Evolutionary conservation across 2,113 vertebrate species (phyloP).

Genomic region (Zeus faber): DNA sequence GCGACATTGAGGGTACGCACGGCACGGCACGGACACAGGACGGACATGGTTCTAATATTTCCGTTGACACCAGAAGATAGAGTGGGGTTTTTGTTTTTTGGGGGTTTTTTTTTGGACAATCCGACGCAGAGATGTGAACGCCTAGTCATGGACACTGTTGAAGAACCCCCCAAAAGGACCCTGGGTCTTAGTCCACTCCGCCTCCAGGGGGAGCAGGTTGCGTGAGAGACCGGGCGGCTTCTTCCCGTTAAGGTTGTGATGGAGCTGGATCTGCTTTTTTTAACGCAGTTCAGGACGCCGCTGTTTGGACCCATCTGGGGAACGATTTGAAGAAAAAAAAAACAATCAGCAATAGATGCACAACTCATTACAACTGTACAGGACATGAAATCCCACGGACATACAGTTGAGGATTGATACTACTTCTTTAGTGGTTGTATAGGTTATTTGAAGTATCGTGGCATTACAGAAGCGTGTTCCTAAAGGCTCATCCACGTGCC

Average conservation of each 20-base stretch:
- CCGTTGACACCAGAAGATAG: conserved; percentile 15
- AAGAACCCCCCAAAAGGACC: conserved; percentile 9
- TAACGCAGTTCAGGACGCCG: conserved; percentile 14
- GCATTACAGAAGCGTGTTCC: conserved; percentile 39
- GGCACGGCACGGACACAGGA: conserved; percentile 40
- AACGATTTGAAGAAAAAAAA: conserved; percentile 13
- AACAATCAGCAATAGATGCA: conserved; percentile 12
- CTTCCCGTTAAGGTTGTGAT: conserved; percentile 30
- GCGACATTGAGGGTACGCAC: too few relatives aligned
- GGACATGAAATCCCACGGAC: too few relatives aligned
- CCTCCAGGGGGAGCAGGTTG: conserved; percentile 31
- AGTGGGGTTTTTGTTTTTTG: too few relatives aligned
- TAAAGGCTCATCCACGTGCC: conserved; percentile 54
- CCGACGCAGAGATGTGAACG: conserved; percentile 34
- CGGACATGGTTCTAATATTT: conserved; percentile 20
- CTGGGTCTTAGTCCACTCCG: conserved; percentile 23
- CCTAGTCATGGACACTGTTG: conserved; percentile 35
- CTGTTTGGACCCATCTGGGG: conserved; percentile 32
- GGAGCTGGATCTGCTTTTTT: conserved; percentile 25
- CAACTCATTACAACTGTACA: too few relatives aligned
- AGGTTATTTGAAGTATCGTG: too few relatives aligned
- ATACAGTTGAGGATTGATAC: too few relatives aligned
- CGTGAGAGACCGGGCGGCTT: conserved; percentile 4
- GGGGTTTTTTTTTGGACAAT: conserved; percentile 30
- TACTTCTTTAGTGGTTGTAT: too few relatives aligned